Base-by-base conservation (phyloP, 1,140 invertebrate species). In the Condylostylus longicornis region DNA sequence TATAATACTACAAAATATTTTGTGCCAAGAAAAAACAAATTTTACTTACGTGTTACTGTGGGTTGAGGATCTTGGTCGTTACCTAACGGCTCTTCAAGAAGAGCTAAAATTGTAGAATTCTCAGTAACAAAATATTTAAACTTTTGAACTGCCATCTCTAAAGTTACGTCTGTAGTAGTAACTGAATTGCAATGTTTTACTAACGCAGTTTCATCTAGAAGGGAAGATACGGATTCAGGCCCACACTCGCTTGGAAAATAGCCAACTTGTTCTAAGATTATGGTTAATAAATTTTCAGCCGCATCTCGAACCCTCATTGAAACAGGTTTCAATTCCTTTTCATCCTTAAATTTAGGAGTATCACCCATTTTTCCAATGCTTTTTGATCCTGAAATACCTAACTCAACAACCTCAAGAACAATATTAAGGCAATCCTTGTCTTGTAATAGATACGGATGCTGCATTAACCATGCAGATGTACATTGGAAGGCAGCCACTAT, bases 381-480 rank as follows among this genome's bases (percentile, higher is more conserved):
- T 64, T 94, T 96, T 3, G 86, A 82, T 8, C 95, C 95, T 0
- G 94, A 97, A 31, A 98, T 88, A 38, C 95, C 95, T 6, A 98
- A 70, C 62, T 99, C 95, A 2, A 96, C 85, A 1, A 97, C 91
- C 66, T 98, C 90, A 29, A 98, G 69, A 8, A 98, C 82, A 33
- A 83, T 88, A 39, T 80, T 76, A 3, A 98, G 69, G 64, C 87
- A 93, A 51, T 93, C 87, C 46, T 86, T 81, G 61, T 97, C 91
- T 53, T 85, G 77, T 38, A 94, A 67, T 25, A 95, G 68, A 58
- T 79, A 80, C 15, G 79, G 82, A 69, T 86, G 85, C 40, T 87
- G 79, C 35, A 86, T 74, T 28, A 98, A 67, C 93, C 95, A 98
- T 20, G 84, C 76, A 8, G 80, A 81, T 21, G 94, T 76, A 56